Evolutionary conservation across 37 sponge, comb jelly and placozoan genomes (phyloP), one percentile per base, ranked within the genome.

Genomic region (Amphimedon queenslandica): DNA sequence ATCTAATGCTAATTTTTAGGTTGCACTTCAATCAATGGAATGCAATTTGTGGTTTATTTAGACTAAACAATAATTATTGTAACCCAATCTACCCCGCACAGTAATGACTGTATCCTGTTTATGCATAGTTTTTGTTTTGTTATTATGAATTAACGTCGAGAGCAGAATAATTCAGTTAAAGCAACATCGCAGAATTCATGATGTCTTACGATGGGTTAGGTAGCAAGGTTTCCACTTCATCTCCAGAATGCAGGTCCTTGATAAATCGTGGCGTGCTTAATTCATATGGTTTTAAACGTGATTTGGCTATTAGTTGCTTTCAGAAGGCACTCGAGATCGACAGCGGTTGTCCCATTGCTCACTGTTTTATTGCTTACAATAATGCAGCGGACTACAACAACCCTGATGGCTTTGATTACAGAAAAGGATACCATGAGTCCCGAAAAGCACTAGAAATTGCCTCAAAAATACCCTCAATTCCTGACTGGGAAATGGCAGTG

Each of bases 381-480:
- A 65, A 79, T 79, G 86, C 80, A 23, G 75, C 75, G 23, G 55
- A 85, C 71, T 85, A 85, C 80, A 85, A 85, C 75, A 74, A 79
- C 63, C 37, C 66, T 16, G 68, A 65, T 43, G 85, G 85, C 0
- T 34, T 84, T 47, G 85, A 84, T 39, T 77, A 61, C 38, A 69
- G 34, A 4, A 42, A 8, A 20, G 85, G 68, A 11, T 77, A 71
- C 33, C 6, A 84, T 27, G 73, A 84, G 39, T 42, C 85, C 25
- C 66, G 63, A 65, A 63, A 41, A 55, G 85, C 85, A 4, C 70
- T 77, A 56, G 67, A 63, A 16, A 13, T 64, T 2, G 21, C 41
- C 4, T 20, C 41, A 18, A 71, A 63, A 18, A 25, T 29, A 37
- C n/a, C n/a, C n/a, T n/a, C n/a, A n/a, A n/a, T n/a, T n/a, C 3